These are phyloP conservation scores for Patella depressa DNA, from an alignment of 2,888 invertebrate genomes.

Conservation along the genomic window DNA sequence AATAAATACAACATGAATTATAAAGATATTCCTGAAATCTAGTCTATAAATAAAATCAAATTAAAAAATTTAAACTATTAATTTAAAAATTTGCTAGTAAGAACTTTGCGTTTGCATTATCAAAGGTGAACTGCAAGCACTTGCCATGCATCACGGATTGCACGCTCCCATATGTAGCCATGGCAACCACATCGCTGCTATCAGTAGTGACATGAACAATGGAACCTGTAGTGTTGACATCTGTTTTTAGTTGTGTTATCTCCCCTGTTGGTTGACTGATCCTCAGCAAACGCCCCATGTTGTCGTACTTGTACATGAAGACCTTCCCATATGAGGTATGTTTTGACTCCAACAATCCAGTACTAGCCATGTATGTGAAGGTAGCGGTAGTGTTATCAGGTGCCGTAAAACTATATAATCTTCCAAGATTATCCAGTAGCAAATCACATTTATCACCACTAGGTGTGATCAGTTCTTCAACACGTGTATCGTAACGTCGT, in stretches of 20 bases:
- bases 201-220: slow-evolving; percentile 70
- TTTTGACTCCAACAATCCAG: slow-evolving; percentile 81
- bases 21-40: no score
- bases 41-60: no score
- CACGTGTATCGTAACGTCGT: slow-evolving; percentile 83
- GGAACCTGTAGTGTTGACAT: slow-evolving; percentile 69
- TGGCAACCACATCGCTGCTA: slow-evolving; percentile 67
- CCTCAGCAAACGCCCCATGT: slow-evolving; percentile 87
- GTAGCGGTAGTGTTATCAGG: slow-evolving; percentile 95
- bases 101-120: slow-evolving; percentile 26
- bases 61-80: no score
- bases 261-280: slow-evolving; percentile 93
- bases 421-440: slow-evolving; percentile 91
- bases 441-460: slow-evolving; percentile 72
- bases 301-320: slow-evolving; percentile 92
- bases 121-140: slow-evolving; percentile 37
- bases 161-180: slow-evolving; percentile 71
- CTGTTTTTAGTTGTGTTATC: slow-evolving; percentile 77
- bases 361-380: slow-evolving; percentile 90
- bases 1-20: no score
- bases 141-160: slow-evolving; percentile 71
- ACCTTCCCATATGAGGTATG: slow-evolving; percentile 78
- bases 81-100: slow-evolving; percentile 4
- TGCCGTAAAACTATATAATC: slow-evolving; percentile 87
- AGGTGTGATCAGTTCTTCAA: slow-evolving; percentile 81